A percentile compares a stretch with the other conserved stretches of the same genome.
These are phyloP conservation scores for Distichodus sexfasciatus DNA, from an alignment of 2,797 vertebrate species.

Conservation along the genomic window DNA sequence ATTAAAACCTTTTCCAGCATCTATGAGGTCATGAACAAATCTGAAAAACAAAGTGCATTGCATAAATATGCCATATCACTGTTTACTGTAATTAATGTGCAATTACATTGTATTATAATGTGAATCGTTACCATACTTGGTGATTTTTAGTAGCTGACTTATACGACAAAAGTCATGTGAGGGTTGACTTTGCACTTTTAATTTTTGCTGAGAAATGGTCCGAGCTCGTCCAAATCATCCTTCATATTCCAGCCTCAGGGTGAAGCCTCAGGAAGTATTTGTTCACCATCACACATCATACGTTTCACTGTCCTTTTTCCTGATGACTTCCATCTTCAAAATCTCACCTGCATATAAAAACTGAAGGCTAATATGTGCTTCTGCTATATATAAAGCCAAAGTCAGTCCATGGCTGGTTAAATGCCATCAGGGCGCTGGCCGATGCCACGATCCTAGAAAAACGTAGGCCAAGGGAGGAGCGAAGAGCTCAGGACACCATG, in stretches of 20 bases:
- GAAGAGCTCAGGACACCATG: constrained; percentile 62
- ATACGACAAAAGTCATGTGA: too few relatives aligned
- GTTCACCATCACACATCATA: constrained; percentile 25
- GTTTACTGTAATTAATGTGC: too few relatives aligned
- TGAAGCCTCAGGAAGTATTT: background rate
- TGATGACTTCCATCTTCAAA: background rate
- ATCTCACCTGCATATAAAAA: background rate
- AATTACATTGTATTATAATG: too few relatives aligned
- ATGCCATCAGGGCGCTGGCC: background rate
- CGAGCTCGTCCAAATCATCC: background rate
- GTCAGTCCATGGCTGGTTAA: constrained; percentile 23
- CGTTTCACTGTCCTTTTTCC: constrained; percentile 25
- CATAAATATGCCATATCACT: too few relatives aligned
- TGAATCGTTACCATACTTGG: too few relatives aligned
- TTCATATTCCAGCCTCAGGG: constrained; percentile 24
- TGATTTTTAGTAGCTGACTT: too few relatives aligned
- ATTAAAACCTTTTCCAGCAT: too few relatives aligned
- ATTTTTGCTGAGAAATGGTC: too few relatives aligned
- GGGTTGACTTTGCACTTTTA: too few relatives aligned
- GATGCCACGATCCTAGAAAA: constrained; percentile 1
- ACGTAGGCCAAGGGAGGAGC: constrained; percentile 24
- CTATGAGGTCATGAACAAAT: too few relatives aligned
- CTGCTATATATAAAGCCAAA: background rate
- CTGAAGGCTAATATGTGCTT: background rate
- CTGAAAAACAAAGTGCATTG: too few relatives aligned